Evolutionary conservation across 1,140 invertebrate genomes (phyloP), one percentile per base, ranked within the genome.

Genomic region (Pseudomyrmex gracilis): DNA sequence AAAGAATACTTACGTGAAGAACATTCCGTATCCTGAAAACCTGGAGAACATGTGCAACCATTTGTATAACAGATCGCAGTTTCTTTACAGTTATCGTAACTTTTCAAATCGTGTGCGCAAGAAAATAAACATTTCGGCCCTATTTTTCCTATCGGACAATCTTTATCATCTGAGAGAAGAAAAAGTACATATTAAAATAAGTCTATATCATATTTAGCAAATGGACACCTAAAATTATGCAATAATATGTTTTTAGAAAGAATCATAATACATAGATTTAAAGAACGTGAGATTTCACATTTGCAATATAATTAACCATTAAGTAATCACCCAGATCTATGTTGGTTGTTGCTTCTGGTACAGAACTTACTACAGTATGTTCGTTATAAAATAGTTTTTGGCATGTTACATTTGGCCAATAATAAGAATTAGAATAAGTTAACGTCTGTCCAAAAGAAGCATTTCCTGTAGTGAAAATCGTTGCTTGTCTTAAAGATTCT

Each of bases 371-470:
- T 2, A 88, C 2, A 24, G 22, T 20, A 15, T 17, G 60, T 17
- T 83, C 24, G 9, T 87, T 15, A n/a, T 90, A 86, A 43, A 82
- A 88, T 15, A 90, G 49, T 66, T 84, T 90, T 74, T 91, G 86
- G 57, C 90, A 91, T 2, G 63, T 73, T 0, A 74, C 77, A 12
- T 53, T 70, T 0, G 76, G 80, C 90, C 88, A 86, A 49, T 17
- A 68, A 8, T 74, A 83, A 1, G n/a, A 0, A 10, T 0, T 0
- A 34, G 5, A 34, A 1, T 5, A 34, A 34, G 34, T n/a, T n/a
- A 34, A 34, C 7, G 34, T n/a, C n/a, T n/a, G n/a, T n/a, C 34
- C 34, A 34, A 2, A 5, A 5, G 34, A 34, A 34, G 4, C 7
- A 13, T 0, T 13, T 3, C 10, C 61, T 58, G 60, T 88, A 77